Base-by-base conservation (phyloP, 2,888 invertebrate genomes). In the Carpatolechia fugitivella region DNA sequence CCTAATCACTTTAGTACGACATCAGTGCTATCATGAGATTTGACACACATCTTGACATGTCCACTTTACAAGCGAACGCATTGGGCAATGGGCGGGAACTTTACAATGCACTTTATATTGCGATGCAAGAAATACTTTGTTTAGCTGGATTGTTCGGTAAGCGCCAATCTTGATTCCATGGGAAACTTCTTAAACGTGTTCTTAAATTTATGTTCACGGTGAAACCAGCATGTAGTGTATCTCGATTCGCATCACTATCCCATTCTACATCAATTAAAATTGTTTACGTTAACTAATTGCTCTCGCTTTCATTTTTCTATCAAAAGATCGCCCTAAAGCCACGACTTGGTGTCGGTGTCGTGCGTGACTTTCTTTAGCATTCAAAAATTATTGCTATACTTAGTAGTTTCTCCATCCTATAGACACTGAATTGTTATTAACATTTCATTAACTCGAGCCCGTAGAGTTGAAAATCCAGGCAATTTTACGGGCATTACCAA, bases 301-400 rank as follows among this genome's bases (percentile, higher is more conserved):
- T 16, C 47, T 47, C 41, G 55, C 62, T 61, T 64, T 60, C 62
- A 64, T 65, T 64, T 61, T 68, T 64, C 63, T 60, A 63, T 63
- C 62, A 58, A 66, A 68, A 62, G 64, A 62, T 58, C 58, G 52
- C 47, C 56, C 56, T 40, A 29, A 36, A 40, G 52, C 52, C 30
- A 49, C 35, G 52, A 40, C 51, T 35, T 30, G 40, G 1, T 18
- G 24, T 50, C n/a, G 18, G 33, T 35, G 52, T 62, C 60, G 63
- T 65, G 68, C n/a, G n/a, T n/a, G n/a, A 63, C 63, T 63, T 44
- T 54, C 52, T 54, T 29, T 29, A 13, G 31, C 11, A 31, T 52
- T 24, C 24, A 31, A 16, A n/a, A n/a, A n/a, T 29, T 20, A 44
- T 14, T 44, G 35, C 52, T 30, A 41, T 48, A 51, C 30, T 38